A percentile compares a stretch with the other conserved stretches of the same genome.
Evolutionary conservation across 2,888 invertebrate genomes (phyloP).

Genomic region (Diarsia rubi): DNA sequence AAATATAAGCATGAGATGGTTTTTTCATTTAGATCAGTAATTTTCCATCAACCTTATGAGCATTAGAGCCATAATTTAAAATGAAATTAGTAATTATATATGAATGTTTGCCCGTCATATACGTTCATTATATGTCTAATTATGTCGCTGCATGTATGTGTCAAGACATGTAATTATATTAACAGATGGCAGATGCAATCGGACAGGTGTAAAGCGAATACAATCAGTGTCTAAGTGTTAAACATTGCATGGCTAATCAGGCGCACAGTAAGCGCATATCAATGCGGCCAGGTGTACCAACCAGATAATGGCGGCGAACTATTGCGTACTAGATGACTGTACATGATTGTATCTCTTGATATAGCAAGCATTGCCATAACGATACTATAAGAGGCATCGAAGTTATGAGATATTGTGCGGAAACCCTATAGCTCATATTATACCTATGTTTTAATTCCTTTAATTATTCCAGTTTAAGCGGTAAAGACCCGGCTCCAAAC

Average conservation of each 20-base stretch:
- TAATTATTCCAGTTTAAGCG: not conserved
- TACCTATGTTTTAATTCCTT: conserved; percentile 5
- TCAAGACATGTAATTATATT: conserved; percentile 59
- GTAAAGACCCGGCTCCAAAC: not conserved
- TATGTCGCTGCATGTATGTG: conserved; percentile 19
- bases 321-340: conserved; percentile 70
- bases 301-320: conserved; percentile 76
- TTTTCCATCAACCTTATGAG: conserved; percentile 25
- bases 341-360: conserved; percentile 70
- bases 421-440: conserved; percentile 7
- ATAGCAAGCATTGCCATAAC: conserved; percentile 57
- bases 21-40: conserved; percentile 10
- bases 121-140: conserved; percentile 13
- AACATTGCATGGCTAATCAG: conserved; percentile 81
- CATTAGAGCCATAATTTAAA: conserved; percentile 3
- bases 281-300: conserved; percentile 82
- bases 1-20: conserved; percentile 12
- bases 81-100: conserved; percentile 25
- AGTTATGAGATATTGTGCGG: conserved; percentile 26
- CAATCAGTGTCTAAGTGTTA: conserved; percentile 76
- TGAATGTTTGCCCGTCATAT: conserved; percentile 7
- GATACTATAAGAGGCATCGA: conserved; percentile 37
- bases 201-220: conserved; percentile 72
- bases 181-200: conserved; percentile 62
- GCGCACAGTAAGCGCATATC: conserved; percentile 80